A percentile compares a stretch with the other conserved stretches of the same genome.
Conservation (phyloP, 2,888 invertebrate genomes). For the Archips crataeganus region DNA sequence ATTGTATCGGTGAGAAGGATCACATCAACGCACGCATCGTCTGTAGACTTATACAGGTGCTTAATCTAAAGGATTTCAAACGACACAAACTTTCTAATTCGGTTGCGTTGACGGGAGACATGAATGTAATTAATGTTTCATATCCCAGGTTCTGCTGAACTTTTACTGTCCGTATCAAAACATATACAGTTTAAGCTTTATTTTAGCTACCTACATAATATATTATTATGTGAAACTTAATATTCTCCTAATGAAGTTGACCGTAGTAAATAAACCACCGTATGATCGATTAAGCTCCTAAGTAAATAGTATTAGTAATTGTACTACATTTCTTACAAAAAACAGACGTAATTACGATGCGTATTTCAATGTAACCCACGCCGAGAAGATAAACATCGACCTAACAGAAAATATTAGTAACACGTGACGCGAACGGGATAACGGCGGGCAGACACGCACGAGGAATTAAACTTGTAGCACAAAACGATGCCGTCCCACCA, state of each 20-base stretch:
- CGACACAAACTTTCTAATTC: too few species aligned
- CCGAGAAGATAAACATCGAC: constrained; percentile 29
- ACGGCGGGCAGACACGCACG: constrained; percentile 26
- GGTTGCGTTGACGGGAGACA: too few species aligned
- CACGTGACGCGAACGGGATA: constrained; percentile 24
- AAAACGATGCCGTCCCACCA: constrained; percentile 12
- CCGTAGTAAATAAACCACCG: not conserved
- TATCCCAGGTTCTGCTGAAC: too few species aligned
- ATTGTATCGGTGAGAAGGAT: too few species aligned
- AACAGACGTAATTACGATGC: constrained; percentile 5
- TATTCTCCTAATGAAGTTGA: not conserved
- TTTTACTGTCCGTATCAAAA: too few species aligned
- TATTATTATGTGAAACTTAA: not conserved
- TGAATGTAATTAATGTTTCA: too few species aligned
- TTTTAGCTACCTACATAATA: too few species aligned
- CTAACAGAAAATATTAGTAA: constrained; percentile 33
- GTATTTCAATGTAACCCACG: constrained; percentile 28
- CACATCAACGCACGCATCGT: too few species aligned
- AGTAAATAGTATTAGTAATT: not conserved
- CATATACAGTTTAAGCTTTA: too few species aligned
- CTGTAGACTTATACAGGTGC: too few species aligned
- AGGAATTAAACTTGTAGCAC: constrained; percentile 39
- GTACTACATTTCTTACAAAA: not conserved
- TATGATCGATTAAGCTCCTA: not conserved
- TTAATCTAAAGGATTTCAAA: too few species aligned